Evolutionary conservation across 2,797 vertebrate genomes (phyloP), one percentile per base, ranked within the genome.

Genomic region (Morus bassanus): DNA sequence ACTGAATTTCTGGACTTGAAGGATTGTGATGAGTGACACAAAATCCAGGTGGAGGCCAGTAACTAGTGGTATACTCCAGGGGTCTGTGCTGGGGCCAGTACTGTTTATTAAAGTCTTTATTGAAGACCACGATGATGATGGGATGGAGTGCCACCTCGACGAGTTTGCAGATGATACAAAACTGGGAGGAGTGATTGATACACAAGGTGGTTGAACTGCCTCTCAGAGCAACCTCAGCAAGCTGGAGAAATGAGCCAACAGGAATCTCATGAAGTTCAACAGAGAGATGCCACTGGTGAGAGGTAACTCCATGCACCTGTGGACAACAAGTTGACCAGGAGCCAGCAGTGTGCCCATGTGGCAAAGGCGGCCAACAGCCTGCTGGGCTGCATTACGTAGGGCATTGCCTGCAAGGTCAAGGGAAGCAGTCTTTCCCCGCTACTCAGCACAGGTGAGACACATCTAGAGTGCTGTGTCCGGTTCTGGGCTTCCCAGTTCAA

Each of bases 341-440:
- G 37, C 45, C 45, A 39, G 27, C 27, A n/a, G 17, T 16, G 51
- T 16, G 24, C 8, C 5, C 17, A 63, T 19, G 10, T 37, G 12
- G 82, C 35, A 74, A n/a, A 65, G 60, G 2, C 0, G 2, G 37
- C 31, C n/a, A n/a, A n/a, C n/a, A n/a, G n/a, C n/a, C n/a, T n/a
- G n/a, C n/a, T n/a, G n/a, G n/a, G n/a, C n/a, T n/a, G n/a, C n/a
- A n/a, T n/a, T n/a, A n/a, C n/a, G n/a, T n/a, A n/a, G n/a, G n/a
- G n/a, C n/a, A n/a, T n/a, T n/a, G n/a, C n/a, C n/a, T n/a, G n/a
- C n/a, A n/a, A n/a, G n/a, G n/a, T n/a, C n/a, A n/a, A n/a, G n/a
- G n/a, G n/a, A n/a, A n/a, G n/a, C n/a, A n/a, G n/a, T n/a, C n/a
- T n/a, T n/a, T n/a, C n/a, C n/a, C n/a, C n/a, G n/a, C n/a, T n/a